Percentiles rank a stretch among this genome's conserved stretches.
Evolutionary conservation across 2,113 vertebrate species (phyloP).

Genomic region (Ptilonorhynchus violaceus): DNA sequence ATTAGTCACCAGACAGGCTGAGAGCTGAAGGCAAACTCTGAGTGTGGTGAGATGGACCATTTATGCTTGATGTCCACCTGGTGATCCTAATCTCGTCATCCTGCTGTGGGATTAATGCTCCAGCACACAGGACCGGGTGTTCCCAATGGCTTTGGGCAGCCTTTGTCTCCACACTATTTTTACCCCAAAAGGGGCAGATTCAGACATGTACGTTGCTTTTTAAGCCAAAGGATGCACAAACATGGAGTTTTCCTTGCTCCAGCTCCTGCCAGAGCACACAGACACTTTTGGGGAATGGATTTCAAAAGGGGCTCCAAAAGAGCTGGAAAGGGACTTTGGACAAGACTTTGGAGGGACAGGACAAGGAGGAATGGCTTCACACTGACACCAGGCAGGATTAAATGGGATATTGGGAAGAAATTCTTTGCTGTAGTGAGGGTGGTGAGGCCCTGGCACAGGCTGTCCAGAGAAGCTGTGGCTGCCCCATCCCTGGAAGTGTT

Average conservation of each 20-base stretch:
- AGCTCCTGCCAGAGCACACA: background rate
- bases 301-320: background rate
- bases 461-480: background rate
- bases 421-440: fast-evolving
- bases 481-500: background rate
- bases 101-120: background rate
- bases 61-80: background rate
- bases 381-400: fast-evolving
- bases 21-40: background rate
- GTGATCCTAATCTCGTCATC: background rate
- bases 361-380: background rate
- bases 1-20: constrained; percentile 15
- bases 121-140: fast-evolving
- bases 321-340: background rate
- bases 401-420: background rate
- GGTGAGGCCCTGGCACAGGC: fast-evolving
- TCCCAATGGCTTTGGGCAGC: fast-evolving
- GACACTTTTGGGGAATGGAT: background rate
- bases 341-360: fast-evolving
- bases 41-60: background rate
- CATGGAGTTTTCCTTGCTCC: background rate
- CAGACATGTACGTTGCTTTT: fast-evolving
- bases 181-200: background rate
- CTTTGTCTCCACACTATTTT: background rate
- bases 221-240: background rate